Conservation (phyloP, 2,888 invertebrate species). For the Aporophyla nigra region DNA sequence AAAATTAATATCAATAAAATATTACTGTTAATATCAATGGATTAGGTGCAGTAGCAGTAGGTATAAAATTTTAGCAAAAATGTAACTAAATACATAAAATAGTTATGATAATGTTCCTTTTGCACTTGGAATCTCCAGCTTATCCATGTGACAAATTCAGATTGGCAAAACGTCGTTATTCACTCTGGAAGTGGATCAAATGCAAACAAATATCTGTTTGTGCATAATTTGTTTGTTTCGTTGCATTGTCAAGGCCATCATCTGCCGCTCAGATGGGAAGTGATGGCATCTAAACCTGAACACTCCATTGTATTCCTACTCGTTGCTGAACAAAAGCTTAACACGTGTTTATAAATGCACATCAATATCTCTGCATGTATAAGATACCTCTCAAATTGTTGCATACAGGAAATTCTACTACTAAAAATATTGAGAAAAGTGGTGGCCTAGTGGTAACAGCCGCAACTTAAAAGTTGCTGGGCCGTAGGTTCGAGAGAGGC, state of each 20-base stretch:
- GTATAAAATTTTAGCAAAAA: too few relatives aligned
- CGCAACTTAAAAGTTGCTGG: too few relatives aligned
- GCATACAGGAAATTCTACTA: neutral
- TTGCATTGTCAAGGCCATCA: neutral
- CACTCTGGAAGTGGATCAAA: neutral
- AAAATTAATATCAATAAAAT: neutral
- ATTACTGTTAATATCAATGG: neutral
- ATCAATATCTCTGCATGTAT: conserved; percentile 6
- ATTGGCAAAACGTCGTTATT: neutral
- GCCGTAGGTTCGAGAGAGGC: too few relatives aligned
- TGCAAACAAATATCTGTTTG: neutral
- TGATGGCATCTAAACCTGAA: conserved; percentile 3
- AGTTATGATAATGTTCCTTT: neutral
- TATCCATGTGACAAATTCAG: neutral
- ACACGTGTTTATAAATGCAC: conserved; percentile 1
- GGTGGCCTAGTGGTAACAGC: too few relatives aligned
- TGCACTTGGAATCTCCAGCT: neutral
- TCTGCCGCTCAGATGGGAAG: neutral
- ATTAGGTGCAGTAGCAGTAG: neutral
- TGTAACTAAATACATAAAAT: neutral
- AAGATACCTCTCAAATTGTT: conserved; percentile 16
- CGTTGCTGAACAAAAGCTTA: neutral
- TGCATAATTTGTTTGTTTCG: neutral
- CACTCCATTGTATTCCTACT: neutral
- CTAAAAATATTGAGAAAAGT: too few relatives aligned